Evolutionary conservation across 2,113 vertebrate genomes (phyloP).

Genomic region (Microtus pennsylvanicus): DNA sequence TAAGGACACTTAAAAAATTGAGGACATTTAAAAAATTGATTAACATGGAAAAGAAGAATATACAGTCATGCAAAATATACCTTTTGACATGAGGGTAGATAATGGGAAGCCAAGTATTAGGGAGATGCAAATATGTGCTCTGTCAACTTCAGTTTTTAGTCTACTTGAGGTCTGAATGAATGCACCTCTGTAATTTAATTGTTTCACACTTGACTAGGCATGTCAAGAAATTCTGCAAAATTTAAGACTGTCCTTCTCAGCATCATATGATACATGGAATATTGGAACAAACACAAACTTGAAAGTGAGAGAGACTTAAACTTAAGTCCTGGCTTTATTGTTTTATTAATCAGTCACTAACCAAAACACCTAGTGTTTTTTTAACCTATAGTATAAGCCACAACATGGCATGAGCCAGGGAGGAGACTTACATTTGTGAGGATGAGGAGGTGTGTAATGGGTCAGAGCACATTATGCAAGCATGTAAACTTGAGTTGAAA

Average conservation of each 20-base stretch:
- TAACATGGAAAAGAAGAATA: background rate
- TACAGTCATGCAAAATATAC: background rate
- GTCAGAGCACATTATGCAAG: background rate
- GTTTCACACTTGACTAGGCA: conserved; percentile 4
- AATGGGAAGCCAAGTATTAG: background rate
- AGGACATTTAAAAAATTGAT: background rate
- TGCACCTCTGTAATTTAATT: background rate
- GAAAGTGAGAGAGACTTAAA: background rate
- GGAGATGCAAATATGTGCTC: background rate
- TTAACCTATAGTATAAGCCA: background rate
- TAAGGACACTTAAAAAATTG: background rate
- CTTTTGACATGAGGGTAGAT: background rate
- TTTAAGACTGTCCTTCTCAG: background rate
- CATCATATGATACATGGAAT: background rate
- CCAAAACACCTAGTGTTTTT: background rate
- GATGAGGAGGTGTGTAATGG: too few species aligned
- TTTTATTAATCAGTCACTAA: conserved; percentile 8
- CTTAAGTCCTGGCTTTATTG: conserved; percentile 19
- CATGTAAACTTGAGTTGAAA: background rate
- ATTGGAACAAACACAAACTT: background rate
- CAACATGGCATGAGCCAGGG: background rate
- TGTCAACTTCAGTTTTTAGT: background rate
- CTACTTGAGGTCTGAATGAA: background rate
- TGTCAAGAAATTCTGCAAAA: conserved; percentile 20
- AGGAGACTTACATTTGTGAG: background rate